Conservation (phyloP, 2,888 invertebrate species). For the Sepiola atlantica region DNA sequence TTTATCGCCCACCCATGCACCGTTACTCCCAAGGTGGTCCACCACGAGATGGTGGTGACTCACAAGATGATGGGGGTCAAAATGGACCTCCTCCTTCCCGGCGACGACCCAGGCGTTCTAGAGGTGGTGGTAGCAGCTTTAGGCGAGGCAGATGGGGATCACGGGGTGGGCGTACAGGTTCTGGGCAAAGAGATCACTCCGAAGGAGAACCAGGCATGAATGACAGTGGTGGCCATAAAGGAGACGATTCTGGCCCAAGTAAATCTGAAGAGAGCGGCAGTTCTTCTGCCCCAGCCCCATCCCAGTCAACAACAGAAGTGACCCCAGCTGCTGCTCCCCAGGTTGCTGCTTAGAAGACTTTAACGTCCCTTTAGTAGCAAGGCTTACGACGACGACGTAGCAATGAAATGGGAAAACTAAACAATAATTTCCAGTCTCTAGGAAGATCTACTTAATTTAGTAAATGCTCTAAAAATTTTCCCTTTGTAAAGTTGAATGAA, state of each 20-base stretch:
- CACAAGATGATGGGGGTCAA: conserved; percentile 43
- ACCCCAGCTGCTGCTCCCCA: conserved; percentile 35
- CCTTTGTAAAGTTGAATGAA: conserved; percentile 47
- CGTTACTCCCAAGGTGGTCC: conserved; percentile 57
- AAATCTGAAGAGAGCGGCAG: conserved; percentile 34
- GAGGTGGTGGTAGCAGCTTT: conserved; percentile 43
- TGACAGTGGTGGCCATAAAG: conserved; percentile 42
- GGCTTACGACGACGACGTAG: conserved; percentile 43
- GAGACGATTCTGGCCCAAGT: conserved; percentile 4
- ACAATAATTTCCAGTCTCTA: conserved; percentile 40
- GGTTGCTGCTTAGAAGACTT: conserved; percentile 45
- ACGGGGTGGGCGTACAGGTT: background rate
- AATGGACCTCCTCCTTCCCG: conserved; percentile 52
- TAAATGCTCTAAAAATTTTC: conserved; percentile 40
- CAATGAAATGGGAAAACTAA: conserved; percentile 6
- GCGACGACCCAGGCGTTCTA: conserved; percentile 43
- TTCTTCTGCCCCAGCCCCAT: background rate
- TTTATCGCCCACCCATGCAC: conserved; percentile 62
- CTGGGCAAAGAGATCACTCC: conserved; percentile 36
- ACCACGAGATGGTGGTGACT: conserved; percentile 48
- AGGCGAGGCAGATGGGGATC: conserved; percentile 37
- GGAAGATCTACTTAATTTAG: conserved; percentile 46
- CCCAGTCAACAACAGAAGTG: conserved; percentile 32
- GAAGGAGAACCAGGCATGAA: conserved; percentile 40
- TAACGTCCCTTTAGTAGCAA: conserved; percentile 23